These are phyloP conservation scores for Anthopleura sola DNA, from an alignment of 64 coral and sea anemone species.

Conservation along the genomic window DNA sequence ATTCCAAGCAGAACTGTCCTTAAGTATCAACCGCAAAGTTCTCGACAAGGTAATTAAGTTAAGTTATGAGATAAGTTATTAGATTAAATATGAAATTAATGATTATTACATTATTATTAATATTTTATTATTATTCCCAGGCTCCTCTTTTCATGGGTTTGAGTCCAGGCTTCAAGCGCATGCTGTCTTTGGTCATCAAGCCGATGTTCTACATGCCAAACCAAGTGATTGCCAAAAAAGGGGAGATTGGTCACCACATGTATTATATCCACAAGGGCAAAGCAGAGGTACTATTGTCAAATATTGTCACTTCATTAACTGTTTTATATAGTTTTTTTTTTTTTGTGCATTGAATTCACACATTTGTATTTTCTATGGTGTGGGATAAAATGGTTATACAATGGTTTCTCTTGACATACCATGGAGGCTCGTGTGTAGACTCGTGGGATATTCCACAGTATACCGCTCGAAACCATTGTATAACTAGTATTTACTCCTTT, in stretches of 20 bases:
- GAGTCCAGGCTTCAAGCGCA: constrained; percentile 72
- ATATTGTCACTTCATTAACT: too few species aligned
- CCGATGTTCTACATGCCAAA: constrained; percentile 82
- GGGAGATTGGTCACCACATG: constrained; percentile 86
- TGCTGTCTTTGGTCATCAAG: constrained; percentile 73
- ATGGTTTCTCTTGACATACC: too few species aligned
- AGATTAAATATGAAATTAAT: too few species aligned
- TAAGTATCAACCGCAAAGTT: constrained; percentile 74
- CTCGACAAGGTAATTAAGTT: constrained; percentile 59
- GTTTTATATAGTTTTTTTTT: not conserved
- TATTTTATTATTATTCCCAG: constrained; percentile 26
- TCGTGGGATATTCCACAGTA: too few species aligned
- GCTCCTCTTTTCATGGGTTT: constrained; percentile 68
- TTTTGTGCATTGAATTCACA: too few species aligned
- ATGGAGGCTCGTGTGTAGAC: too few species aligned
- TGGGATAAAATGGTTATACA: too few species aligned
- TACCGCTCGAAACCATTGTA: too few species aligned
- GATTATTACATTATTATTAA: not conserved
- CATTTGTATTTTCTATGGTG: too few species aligned
- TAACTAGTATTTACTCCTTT: too few species aligned
- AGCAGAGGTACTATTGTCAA: constrained; percentile 59
- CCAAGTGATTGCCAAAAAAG: constrained; percentile 69
- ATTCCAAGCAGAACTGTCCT: constrained; percentile 77
- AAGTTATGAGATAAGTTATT: too few species aligned
- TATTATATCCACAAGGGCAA: constrained; percentile 82